These are phyloP conservation scores for Drosophila rhopaloa DNA, from an alignment of 1,140 invertebrate genomes.

Conservation along the genomic window DNA sequence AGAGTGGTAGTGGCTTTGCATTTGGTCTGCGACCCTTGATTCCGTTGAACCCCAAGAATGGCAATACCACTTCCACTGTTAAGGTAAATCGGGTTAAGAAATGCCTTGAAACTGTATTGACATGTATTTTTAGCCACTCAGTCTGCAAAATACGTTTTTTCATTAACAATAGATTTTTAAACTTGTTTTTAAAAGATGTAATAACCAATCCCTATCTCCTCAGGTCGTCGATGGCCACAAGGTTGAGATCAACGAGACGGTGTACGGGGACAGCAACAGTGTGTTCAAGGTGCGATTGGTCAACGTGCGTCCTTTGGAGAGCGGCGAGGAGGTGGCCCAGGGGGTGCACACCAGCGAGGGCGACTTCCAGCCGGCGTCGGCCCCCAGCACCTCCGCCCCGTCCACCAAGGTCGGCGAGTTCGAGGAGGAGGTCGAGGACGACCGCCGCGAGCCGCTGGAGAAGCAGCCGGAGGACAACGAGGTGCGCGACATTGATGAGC, in stretches of 20 bases:
- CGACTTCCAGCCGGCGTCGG: constrained; percentile 18
- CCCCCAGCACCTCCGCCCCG: constrained; percentile 53
- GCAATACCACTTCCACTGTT: constrained; percentile 74
- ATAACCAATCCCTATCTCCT: not conserved
- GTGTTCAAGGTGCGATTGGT: constrained; percentile 79
- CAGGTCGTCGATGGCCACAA: constrained; percentile 80
- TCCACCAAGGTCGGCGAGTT: constrained; percentile 30
- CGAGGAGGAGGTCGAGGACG: constrained; percentile 55
- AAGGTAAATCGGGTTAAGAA: constrained; percentile 51
- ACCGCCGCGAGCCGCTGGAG: constrained; percentile 62
- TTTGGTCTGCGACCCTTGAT: constrained; percentile 43
- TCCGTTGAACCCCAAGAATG: constrained; percentile 51
- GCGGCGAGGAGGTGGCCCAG: constrained; percentile 69
- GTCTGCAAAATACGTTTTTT: too few relatives aligned
- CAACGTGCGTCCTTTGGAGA: constrained; percentile 76
- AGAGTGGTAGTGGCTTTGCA: constrained; percentile 21
- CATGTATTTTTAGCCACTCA: too few relatives aligned
- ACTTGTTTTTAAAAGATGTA: too few relatives aligned
- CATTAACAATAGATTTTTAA: too few relatives aligned
- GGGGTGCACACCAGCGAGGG: constrained; percentile 40
- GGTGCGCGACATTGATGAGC: constrained; percentile 67
- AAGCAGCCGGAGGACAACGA: constrained; percentile 64
- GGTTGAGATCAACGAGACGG: constrained; percentile 80
- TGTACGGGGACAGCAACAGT: constrained; percentile 70
- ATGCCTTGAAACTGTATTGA: too few relatives aligned